These are phyloP conservation scores for Telmatochromis sp. DNA, from an alignment of 2,113 vertebrate genomes.

Conservation along the genomic window DNA sequence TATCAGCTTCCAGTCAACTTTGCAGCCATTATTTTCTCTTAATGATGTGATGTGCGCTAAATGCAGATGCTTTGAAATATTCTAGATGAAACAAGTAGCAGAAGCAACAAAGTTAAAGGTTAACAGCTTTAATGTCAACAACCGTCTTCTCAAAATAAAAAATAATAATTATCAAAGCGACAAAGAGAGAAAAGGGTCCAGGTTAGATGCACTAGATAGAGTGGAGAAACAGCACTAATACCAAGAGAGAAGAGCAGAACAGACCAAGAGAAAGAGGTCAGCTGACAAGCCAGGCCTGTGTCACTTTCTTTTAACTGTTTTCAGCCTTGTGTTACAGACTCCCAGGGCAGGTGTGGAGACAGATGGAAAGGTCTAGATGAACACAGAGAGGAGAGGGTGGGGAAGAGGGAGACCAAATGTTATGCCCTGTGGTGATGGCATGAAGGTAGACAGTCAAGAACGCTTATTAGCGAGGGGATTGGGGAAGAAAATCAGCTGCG, in stretches of 20 bases:
- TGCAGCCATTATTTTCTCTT: not conserved
- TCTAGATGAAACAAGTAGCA: not conserved
- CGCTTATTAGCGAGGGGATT: not conserved
- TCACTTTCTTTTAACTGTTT: not conserved
- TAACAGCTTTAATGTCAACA: not conserved
- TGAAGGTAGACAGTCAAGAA: slow-evolving; percentile 9
- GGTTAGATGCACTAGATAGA: not conserved
- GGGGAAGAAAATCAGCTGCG: not conserved
- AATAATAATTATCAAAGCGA: accelerated
- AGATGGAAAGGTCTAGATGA: slow-evolving; percentile 37
- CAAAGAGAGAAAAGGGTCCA: not conserved
- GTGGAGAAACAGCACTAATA: not conserved
- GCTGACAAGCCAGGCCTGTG: not conserved
- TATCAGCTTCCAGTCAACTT: not conserved
- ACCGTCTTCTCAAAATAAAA: not conserved
- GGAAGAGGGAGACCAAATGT: slow-evolving; percentile 34
- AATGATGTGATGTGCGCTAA: not conserved
- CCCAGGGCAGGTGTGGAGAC: slow-evolving; percentile 18
- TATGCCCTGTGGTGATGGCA: slow-evolving; percentile 14
- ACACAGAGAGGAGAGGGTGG: slow-evolving; percentile 6
- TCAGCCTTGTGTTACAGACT: not conserved
- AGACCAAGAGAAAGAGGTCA: not conserved
- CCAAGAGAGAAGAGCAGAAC: not conserved
- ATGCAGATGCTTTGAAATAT: not conserved
- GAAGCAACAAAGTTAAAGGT: not conserved